Percentiles rank a stretch among this genome's conserved stretches.
These are phyloP conservation scores for Phoenicopterus ruber DNA, from an alignment of 2,113 vertebrate genomes.

Conservation along the genomic window DNA sequence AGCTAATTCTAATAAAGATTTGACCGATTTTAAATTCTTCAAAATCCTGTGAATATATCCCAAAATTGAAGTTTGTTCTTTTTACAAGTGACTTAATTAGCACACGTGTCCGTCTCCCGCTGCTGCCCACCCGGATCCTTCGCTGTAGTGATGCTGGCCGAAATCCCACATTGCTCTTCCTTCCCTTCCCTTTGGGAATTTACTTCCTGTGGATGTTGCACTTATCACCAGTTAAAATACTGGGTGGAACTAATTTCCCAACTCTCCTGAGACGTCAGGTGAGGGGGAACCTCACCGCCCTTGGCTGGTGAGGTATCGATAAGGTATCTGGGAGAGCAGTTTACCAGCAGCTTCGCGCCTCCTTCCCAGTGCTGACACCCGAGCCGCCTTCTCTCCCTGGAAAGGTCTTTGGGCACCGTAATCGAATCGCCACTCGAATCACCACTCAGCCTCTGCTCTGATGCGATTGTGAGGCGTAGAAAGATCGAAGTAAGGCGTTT, in stretches of 20 bases:
- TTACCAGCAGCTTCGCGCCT: background rate
- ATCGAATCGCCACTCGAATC: background rate
- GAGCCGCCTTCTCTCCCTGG: background rate
- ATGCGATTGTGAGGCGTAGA: background rate
- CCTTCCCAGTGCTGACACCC: background rate
- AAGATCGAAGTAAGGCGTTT: background rate
- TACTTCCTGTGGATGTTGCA: background rate
- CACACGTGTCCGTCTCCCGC: too few species aligned
- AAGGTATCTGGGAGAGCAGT: background rate
- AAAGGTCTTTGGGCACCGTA: background rate
- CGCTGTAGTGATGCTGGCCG: accelerated
- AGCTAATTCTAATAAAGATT: background rate
- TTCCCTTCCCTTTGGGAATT: background rate
- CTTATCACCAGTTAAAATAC: background rate
- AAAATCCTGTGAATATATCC: background rate
- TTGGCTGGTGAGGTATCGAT: background rate
- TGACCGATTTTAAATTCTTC: background rate
- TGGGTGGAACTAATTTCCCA: background rate
- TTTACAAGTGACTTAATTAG: background rate
- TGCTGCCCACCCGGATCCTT: background rate
- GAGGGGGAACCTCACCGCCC: background rate
- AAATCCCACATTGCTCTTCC: background rate
- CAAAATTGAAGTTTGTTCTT: background rate
- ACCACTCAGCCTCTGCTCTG: background rate
- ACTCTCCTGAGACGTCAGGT: accelerated